These are phyloP conservation scores for Acrocephalus arundinaceus DNA, from an alignment of 2,113 vertebrate species.

Conservation along the genomic window DNA sequence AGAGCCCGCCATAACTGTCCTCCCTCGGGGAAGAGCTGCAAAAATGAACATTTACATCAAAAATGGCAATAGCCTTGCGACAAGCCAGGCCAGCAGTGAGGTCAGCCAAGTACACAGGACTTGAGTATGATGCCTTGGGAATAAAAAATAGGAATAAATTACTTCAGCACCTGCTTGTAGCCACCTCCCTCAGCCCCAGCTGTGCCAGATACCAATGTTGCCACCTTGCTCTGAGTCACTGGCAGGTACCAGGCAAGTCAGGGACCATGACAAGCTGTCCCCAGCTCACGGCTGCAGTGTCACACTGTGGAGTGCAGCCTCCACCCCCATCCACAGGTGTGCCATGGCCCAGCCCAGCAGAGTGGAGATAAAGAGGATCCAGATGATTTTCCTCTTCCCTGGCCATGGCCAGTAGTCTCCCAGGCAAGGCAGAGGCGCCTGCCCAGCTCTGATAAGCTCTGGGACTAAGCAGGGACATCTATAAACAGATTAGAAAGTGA, in stretches of 20 bases:
- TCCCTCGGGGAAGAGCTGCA: not conserved
- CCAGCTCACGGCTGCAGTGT: not conserved
- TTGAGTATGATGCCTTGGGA: not conserved
- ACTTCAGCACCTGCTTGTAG: not conserved
- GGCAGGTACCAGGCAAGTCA: fast-evolving
- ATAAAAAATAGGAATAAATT: not conserved
- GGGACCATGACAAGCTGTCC: not conserved
- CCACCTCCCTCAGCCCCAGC: not conserved
- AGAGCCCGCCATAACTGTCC: fast-evolving
- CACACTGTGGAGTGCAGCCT: not conserved
- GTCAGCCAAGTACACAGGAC: not conserved
- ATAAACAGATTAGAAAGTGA: conserved; percentile 68
- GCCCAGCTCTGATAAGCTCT: not conserved
- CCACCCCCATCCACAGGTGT: not conserved
- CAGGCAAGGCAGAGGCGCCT: not conserved
- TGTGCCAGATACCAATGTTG: not conserved
- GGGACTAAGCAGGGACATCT: conserved; percentile 28
- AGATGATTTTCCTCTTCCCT: not conserved
- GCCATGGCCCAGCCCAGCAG: not conserved
- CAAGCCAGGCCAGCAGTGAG: not conserved
- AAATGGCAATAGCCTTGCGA: not conserved
- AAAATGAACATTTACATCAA: not conserved
- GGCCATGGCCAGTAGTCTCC: not conserved
- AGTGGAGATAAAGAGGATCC: not conserved
- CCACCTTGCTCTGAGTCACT: not conserved